A percentile compares a stretch with the other conserved stretches of the same genome.
Conservation (phyloP, 2,888 invertebrate species). For the Sinopyrophorus schimmeli region DNA sequence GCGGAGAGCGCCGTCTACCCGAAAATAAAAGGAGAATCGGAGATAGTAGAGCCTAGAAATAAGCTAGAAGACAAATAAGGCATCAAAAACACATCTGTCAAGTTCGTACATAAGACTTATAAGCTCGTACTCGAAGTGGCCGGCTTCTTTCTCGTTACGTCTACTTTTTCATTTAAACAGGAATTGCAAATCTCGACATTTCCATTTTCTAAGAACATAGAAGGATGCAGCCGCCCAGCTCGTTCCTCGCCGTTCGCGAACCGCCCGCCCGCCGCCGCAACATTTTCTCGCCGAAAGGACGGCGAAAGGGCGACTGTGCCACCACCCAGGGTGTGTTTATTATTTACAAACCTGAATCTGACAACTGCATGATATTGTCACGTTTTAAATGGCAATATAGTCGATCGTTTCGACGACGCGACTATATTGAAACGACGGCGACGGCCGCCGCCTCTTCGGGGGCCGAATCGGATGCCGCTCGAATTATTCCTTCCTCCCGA, state of each 20-base stretch:
- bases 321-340: slow-evolving; percentile 43
- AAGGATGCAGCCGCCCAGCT: slow-evolving; percentile 23
- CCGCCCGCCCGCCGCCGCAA: no score
- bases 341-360: slow-evolving; percentile 47
- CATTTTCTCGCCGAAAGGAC: slow-evolving; percentile 15
- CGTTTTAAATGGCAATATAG: slow-evolving; percentile 41
- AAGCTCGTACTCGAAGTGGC: slow-evolving; percentile 14
- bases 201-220: slow-evolving; percentile 44
- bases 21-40: no score
- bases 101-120: slow-evolving; percentile 7
- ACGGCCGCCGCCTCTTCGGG: background rate
- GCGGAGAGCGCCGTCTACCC: no score
- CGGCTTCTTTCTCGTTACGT: slow-evolving; percentile 19
- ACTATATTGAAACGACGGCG: slow-evolving; percentile 10
- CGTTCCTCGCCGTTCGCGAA: background rate
- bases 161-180: slow-evolving; percentile 37
- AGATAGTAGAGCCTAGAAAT: no score
- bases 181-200: slow-evolving; percentile 45
- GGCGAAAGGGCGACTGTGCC: slow-evolving; percentile 35
- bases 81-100: slow-evolving; percentile 16
- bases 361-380: slow-evolving; percentile 48
- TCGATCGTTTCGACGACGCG: slow-evolving; percentile 13
- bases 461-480: background rate
- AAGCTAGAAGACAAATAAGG: slow-evolving; percentile 7
- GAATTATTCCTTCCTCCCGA: slow-evolving; percentile 1